A percentile compares a stretch with the other conserved stretches of the same genome.
phyloP scores from a whole-genome alignment of 2,888 invertebrate species.

The Epirrhoe alternata region DNA sequence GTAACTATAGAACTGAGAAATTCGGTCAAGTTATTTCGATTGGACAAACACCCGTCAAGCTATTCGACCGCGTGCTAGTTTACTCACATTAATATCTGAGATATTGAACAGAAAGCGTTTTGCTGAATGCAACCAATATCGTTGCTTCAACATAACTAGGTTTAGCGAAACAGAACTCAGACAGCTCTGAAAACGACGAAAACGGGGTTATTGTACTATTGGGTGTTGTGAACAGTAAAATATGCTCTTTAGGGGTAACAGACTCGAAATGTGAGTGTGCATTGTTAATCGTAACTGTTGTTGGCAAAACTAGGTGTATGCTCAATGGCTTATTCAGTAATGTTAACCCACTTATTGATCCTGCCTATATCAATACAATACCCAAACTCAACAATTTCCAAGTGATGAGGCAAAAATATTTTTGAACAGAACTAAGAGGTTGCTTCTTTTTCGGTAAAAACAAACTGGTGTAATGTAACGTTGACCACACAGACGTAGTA shows the following conservation, averaged over 20 bases:
- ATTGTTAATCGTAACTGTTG: constrained; percentile 44
- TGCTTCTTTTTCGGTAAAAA: too few relatives aligned
- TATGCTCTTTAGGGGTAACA: constrained; percentile 56
- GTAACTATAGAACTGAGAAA: constrained; percentile 2
- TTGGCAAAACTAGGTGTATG: constrained; percentile 49
- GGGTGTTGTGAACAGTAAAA: constrained; percentile 49
- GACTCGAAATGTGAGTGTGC: constrained; percentile 53
- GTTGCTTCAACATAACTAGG: constrained; percentile 6
- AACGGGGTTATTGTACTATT: constrained; percentile 45
- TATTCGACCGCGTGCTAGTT: constrained; percentile 1
- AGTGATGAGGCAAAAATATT: too few relatives aligned
- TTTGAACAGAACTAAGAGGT: too few relatives aligned
- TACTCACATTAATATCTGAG: constrained; percentile 15
- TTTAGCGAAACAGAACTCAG: constrained; percentile 10
- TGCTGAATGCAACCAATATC: constrained; percentile 7
- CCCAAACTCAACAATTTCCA: constrained; percentile 1
- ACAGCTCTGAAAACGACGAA: constrained; percentile 33
- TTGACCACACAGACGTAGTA: too few relatives aligned
- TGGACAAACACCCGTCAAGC: constrained; percentile 7
- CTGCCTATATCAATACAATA: background rate
- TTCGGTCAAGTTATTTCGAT: background rate
- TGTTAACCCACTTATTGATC: constrained; percentile 30
- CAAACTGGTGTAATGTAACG: too few relatives aligned
- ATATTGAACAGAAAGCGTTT: constrained; percentile 20
- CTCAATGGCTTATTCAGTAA: constrained; percentile 36